These are phyloP conservation scores for Eucriotettix oculatus DNA, from an alignment of 2,888 invertebrate genomes.

Conservation along the genomic window DNA sequence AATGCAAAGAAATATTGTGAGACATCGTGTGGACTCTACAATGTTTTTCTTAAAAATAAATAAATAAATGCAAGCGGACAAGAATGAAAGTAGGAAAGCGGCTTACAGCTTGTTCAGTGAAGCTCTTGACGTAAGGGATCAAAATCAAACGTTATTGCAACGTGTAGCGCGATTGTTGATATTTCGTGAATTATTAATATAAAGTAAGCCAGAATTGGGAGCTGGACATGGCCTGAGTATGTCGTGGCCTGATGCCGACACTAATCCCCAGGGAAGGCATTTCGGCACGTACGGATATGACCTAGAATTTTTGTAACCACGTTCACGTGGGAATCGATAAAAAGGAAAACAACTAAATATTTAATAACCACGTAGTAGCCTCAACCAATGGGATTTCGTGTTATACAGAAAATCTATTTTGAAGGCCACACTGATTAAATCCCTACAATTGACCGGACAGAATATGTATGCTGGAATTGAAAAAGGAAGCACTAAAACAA, in stretches of 20 bases:
- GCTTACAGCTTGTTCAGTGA: conserved; percentile 99
- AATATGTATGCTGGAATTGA: conserved; percentile 15
- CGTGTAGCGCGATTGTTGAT: no score
- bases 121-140: conserved; percentile 99
- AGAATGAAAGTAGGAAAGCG: conserved; percentile 40
- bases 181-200: conserved; percentile 98
- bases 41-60: no score
- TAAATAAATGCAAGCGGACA: conserved; percentile 26
- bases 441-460: conserved; percentile 14
- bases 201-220: no score
- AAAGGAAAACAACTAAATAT: no score
- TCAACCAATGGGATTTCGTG: no score
- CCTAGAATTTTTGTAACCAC: conserved; percentile 9
- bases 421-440: conserved; percentile 13
- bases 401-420: no score
- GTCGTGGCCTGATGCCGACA: conserved; percentile 14
- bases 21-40: conserved; percentile 12
- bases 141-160: conserved; percentile 99
- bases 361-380: no score
- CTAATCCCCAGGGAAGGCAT: conserved; percentile 14
- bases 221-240: conserved; percentile 41
- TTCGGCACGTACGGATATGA: conserved; percentile 11
- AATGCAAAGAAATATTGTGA: not conserved
- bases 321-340: no score
- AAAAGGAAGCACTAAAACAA: conserved; percentile 15